These are phyloP conservation scores for Brienomyrus brachyistius DNA, from an alignment of 2,113 vertebrate species.

Conservation along the genomic window DNA sequence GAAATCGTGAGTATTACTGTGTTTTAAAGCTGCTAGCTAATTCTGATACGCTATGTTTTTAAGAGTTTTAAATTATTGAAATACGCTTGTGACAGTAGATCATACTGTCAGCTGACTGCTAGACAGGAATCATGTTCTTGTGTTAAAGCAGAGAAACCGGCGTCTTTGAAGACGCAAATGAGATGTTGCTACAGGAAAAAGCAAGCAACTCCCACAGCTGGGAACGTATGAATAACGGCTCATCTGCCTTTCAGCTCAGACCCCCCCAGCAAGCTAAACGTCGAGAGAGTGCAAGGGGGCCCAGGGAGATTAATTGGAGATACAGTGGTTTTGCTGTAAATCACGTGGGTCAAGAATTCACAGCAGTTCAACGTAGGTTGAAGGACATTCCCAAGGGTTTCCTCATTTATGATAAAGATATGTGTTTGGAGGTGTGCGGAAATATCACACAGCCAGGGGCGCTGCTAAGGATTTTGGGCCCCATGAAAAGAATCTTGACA, in stretches of 20 bases:
- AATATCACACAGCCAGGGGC: not conserved
- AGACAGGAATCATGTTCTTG: not conserved
- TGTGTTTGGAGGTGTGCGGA: not conserved
- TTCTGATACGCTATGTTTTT: not conserved
- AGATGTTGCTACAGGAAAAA: not conserved
- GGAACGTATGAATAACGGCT: not conserved
- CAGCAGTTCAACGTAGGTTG: not conserved
- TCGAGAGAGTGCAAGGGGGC: not conserved
- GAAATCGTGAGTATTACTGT: not conserved
- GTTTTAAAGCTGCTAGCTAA: not conserved
- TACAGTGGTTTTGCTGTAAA: not conserved
- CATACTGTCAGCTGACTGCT: not conserved
- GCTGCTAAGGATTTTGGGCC: too few relatives aligned
- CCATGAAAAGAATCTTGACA: too few relatives aligned
- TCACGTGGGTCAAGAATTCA: not conserved
- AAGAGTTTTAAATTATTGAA: not conserved
- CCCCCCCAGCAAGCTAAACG: not conserved
- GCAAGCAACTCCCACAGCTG: not conserved
- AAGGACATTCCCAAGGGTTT: not conserved
- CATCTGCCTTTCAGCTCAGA: not conserved
- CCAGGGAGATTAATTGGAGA: not conserved
- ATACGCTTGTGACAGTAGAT: not conserved
- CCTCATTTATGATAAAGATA: not conserved
- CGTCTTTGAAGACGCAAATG: not conserved
- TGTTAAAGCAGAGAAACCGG: not conserved